Conservation (phyloP, 1,140 invertebrate species). For the Camponotus floridanus region DNA sequence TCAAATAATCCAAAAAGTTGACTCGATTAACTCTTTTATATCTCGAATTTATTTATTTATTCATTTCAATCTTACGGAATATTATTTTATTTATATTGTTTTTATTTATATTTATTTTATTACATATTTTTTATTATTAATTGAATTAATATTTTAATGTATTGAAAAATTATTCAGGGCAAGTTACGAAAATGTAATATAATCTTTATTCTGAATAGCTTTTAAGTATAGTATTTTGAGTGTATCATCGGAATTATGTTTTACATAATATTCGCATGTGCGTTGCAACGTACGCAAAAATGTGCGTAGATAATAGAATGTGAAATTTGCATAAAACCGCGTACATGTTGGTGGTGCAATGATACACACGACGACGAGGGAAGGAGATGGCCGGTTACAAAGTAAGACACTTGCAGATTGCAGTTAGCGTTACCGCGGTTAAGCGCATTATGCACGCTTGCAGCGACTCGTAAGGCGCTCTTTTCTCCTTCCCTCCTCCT, state of each 20-base stretch:
- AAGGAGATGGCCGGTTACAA: constrained; percentile 40
- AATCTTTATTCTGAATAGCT: neutral
- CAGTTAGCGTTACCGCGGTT: constrained; percentile 42
- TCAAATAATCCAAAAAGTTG: neutral
- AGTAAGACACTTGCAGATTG: constrained; percentile 57
- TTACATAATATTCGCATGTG: neutral
- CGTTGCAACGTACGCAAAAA: constrained; percentile 6
- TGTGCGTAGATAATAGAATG: constrained; percentile 44
- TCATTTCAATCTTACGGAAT: neutral
- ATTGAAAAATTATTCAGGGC: neutral
- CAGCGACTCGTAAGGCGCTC: constrained; percentile 32
- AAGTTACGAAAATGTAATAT: neutral
- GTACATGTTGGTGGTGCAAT: constrained; percentile 33
- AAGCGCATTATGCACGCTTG: constrained; percentile 57
- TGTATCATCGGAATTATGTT: neutral
- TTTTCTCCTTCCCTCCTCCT: neutral
- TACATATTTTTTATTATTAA: neutral
- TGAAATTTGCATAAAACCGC: constrained; percentile 46
- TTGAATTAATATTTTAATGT: neutral
- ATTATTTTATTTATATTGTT: no score
- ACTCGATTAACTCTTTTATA: neutral
- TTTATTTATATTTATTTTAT: no score
- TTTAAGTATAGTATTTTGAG: constrained; percentile 1
- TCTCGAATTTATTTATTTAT: neutral
- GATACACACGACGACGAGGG: constrained; percentile 26